phyloP scores from a whole-genome alignment of 2,888 invertebrate genomes.

The Tridacna crocea region DNA sequence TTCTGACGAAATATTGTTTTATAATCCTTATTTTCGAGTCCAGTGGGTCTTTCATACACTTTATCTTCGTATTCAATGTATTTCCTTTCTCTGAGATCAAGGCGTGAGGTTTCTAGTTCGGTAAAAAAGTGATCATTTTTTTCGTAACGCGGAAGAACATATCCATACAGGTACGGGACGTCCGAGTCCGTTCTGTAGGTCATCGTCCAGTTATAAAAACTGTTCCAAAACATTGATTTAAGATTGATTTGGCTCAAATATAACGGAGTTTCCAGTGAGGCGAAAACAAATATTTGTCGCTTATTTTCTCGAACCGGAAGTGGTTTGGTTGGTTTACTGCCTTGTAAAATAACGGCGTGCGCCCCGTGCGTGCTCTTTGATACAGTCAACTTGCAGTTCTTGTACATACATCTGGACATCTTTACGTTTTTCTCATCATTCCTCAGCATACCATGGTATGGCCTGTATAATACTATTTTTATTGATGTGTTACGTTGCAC shows the following conservation, averaged over 20 bases:
- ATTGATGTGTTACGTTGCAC: neutral
- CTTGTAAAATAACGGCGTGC: slow-evolving; percentile 53
- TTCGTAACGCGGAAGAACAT: slow-evolving; percentile 6
- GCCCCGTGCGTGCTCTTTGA: slow-evolving; percentile 15
- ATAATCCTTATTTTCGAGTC: slow-evolving; percentile 23
- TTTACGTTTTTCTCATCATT: neutral
- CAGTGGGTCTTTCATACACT: neutral
- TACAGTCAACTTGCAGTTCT: neutral
- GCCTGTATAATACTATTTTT: neutral
- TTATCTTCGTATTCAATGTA: neutral
- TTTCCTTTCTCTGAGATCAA: neutral
- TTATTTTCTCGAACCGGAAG: slow-evolving; percentile 34
- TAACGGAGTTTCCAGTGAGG: slow-evolving; percentile 39
- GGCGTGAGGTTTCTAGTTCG: neutral
- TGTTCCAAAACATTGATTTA: neutral
- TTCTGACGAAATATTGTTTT: slow-evolving; percentile 35
- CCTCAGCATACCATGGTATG: neutral
- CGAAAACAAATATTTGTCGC: slow-evolving; percentile 42
- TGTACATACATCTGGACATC: neutral
- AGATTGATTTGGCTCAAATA: slow-evolving; percentile 26
- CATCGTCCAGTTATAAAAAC: slow-evolving; percentile 60
- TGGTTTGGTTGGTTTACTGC: slow-evolving; percentile 26
- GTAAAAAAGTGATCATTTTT: neutral
- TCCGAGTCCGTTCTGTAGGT: slow-evolving; percentile 61
- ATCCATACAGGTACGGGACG: slow-evolving; percentile 50